Evolutionary conservation across 1,140 invertebrate species (phyloP).

Genomic region (Chelonus insularis): DNA sequence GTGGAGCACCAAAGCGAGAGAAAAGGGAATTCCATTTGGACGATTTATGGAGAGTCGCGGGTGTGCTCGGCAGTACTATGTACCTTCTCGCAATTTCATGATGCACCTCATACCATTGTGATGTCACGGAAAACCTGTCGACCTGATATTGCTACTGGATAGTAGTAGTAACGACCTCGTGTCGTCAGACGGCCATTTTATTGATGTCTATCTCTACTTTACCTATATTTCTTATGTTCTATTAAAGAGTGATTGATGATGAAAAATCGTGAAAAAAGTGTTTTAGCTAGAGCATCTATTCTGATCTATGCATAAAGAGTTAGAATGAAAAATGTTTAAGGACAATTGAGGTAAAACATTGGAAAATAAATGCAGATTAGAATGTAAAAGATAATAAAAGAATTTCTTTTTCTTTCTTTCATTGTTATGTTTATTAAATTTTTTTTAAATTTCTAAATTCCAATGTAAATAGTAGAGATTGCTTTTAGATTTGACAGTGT

Average conservation of each 20-base stretch:
- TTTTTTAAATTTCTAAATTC: too few species aligned
- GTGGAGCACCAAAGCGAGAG: slow-evolving; percentile 15
- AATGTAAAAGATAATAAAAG: too few species aligned
- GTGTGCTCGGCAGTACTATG: slow-evolving; percentile 17
- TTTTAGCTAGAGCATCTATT: too few species aligned
- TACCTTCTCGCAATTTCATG: slow-evolving; percentile 18
- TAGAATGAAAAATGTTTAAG: too few species aligned
- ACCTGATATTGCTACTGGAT: background rate
- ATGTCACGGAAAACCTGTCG: slow-evolving; percentile 14
- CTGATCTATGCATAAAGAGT: too few species aligned
- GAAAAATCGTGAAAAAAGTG: too few species aligned
- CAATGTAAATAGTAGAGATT: too few species aligned
- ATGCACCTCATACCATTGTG: background rate
- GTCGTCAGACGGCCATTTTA: slow-evolving; percentile 18
- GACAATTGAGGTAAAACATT: too few species aligned
- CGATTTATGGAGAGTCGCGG: slow-evolving; percentile 40
- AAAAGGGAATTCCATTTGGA: slow-evolving; percentile 40
- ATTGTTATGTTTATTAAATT: too few species aligned
- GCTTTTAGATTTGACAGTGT: too few species aligned
- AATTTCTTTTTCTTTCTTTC: too few species aligned
- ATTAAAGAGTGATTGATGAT: background rate
- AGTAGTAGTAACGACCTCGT: slow-evolving; percentile 10
- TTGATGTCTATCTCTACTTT: slow-evolving; percentile 5
- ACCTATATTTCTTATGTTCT: background rate
- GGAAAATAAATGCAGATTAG: too few species aligned